A percentile compares a stretch with the other conserved stretches of the same genome.
phyloP scores from a whole-genome alignment of 2,797 vertebrate species.

The Pseudochaenichthys georgianus region DNA sequence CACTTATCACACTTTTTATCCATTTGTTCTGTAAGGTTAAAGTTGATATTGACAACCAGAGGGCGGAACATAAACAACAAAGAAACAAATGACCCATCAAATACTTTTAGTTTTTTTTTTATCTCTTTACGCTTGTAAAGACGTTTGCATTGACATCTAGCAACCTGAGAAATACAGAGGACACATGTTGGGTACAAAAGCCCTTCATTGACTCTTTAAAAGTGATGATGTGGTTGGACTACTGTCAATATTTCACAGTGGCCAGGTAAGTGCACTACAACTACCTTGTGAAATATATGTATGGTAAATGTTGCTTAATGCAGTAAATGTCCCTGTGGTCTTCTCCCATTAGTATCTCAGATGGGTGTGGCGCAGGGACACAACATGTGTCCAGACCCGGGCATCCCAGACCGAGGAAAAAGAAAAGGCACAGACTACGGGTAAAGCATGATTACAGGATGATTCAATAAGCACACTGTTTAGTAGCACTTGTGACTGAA shows the following conservation, averaged over 20 bases:
- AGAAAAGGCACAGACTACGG: conserved; percentile 98
- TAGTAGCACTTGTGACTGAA: not conserved
- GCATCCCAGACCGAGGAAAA: conserved; percentile 97
- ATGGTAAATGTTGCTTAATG: not conserved
- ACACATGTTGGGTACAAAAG: not conserved
- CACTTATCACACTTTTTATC: not conserved
- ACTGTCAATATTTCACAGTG: not conserved
- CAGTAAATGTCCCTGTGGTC: conserved; percentile 19
- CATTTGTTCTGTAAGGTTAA: not conserved
- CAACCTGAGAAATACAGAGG: not conserved
- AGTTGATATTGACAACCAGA: not conserved
- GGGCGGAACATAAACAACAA: not conserved
- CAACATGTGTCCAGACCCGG: conserved; percentile 99
- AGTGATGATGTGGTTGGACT: not conserved
- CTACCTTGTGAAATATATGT: not conserved
- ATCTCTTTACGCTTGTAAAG: not conserved
- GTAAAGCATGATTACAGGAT: conserved; percentile 76
- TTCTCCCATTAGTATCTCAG: conserved; percentile 91
- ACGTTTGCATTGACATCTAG: not conserved
- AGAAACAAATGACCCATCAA: not conserved
- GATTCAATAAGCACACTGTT: not conserved
- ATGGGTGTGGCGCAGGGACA: conserved; percentile 98
- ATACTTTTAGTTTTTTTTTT: not conserved
- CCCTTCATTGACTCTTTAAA: not conserved
- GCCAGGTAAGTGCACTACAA: not conserved